These are phyloP conservation scores for Oscheius sp. DNA, from an alignment of 2,888 invertebrate species.

Conservation along the genomic window DNA sequence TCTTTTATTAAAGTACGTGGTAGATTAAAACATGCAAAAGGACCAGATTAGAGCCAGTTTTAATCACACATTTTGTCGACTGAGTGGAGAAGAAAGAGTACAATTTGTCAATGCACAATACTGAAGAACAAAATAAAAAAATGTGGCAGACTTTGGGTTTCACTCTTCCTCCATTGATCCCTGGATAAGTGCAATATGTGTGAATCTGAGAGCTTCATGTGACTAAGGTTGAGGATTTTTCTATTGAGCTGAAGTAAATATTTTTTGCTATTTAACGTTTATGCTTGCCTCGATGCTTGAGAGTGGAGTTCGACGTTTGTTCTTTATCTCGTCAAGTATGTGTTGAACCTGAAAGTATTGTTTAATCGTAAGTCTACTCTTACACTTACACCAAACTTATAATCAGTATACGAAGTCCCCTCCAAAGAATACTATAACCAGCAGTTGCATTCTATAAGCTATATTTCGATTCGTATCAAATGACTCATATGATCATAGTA, in stretches of 20 bases:
- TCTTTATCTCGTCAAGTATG: slow-evolving; percentile 4
- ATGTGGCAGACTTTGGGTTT: too few relatives aligned
- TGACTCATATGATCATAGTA: slow-evolving; percentile 6
- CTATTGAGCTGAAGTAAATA: not conserved
- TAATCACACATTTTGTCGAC: too few relatives aligned
- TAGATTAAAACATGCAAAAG: too few relatives aligned
- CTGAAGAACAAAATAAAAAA: too few relatives aligned
- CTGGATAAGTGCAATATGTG: not conserved
- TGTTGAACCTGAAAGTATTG: not conserved
- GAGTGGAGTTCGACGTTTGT: not conserved
- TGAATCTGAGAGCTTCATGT: slow-evolving; percentile 8
- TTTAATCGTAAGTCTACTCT: too few relatives aligned
- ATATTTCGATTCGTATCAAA: not conserved
- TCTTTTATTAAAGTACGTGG: too few relatives aligned
- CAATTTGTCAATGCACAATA: too few relatives aligned
- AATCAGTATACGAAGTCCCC: not conserved
- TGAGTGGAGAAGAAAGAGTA: too few relatives aligned
- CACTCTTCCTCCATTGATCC: too few relatives aligned
- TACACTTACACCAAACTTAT: not conserved
- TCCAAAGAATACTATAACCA: not conserved
- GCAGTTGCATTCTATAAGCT: not conserved
- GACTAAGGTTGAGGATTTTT: not conserved
- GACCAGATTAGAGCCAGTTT: too few relatives aligned
- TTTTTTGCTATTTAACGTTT: not conserved
- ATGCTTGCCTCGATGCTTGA: not conserved